Conservation (phyloP, 2,113 vertebrate species). For the Crotophaga sulcirostris region DNA sequence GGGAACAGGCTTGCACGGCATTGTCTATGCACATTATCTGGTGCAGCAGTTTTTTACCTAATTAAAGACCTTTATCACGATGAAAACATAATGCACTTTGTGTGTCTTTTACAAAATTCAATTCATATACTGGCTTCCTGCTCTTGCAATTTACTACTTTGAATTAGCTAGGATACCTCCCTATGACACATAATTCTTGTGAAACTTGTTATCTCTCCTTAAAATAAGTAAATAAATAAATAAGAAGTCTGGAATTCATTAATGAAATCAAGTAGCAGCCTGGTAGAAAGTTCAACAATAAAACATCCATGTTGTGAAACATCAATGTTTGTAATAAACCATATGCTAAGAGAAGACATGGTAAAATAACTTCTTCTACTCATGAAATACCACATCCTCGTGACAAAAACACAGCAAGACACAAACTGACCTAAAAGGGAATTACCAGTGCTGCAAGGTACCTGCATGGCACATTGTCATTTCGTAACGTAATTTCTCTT, state of each 20-base stretch:
- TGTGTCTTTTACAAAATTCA: neutral
- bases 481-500: neutral
- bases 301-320: neutral
- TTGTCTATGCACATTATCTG: neutral
- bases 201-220: neutral
- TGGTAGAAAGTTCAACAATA: constrained; percentile 7
- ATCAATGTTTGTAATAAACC: neutral
- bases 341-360: neutral
- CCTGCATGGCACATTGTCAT: neutral
- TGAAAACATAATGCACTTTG: neutral
- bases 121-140: neutral
- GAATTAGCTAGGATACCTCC: neutral
- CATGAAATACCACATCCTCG: neutral
- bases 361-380: neutral
- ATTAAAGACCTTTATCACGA: neutral
- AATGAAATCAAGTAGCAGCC: neutral
- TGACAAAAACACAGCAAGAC: neutral
- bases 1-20: neutral
- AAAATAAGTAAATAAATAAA: neutral
- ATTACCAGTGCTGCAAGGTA: neutral
- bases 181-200: neutral
- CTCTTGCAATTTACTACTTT: neutral
- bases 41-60: neutral
- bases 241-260: neutral
- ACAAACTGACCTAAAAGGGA: neutral